Conservation (phyloP, 2,113 vertebrate species). For the Vicugna pacos region DNA sequence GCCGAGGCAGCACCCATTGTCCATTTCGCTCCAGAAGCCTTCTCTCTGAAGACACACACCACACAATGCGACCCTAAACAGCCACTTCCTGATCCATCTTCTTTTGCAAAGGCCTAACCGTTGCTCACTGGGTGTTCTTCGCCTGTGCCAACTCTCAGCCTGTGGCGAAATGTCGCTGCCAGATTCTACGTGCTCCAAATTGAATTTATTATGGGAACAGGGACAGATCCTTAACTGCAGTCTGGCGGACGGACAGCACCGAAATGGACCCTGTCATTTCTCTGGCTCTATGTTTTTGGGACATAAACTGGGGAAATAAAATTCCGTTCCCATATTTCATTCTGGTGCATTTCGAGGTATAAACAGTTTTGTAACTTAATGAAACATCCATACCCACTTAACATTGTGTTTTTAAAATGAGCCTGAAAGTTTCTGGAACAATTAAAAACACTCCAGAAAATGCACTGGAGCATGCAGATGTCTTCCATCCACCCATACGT, state of each 20-base stretch:
- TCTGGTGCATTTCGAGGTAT: background rate
- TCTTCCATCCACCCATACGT: slow-evolving; percentile 34
- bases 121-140: background rate
- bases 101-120: background rate
- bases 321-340: slow-evolving; percentile 48
- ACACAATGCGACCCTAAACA: background rate
- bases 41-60: background rate
- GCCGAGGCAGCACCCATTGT: accelerated
- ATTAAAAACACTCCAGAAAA: slow-evolving; percentile 54
- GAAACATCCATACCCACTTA: slow-evolving; percentile 41
- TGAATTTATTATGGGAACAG: slow-evolving; percentile 7
- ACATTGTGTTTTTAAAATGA: slow-evolving; percentile 30
- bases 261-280: slow-evolving; percentile 36
- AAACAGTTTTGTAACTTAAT: slow-evolving; percentile 64
- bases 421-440: slow-evolving; percentile 52
- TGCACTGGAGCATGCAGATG: background rate
- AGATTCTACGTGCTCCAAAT: slow-evolving; percentile 10
- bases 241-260: background rate
- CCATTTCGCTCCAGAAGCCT: background rate
- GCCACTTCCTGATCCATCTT: background rate
- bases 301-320: background rate
- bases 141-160: background rate
- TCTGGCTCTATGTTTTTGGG: slow-evolving; percentile 37
- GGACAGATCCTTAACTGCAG: slow-evolving; percentile 29
- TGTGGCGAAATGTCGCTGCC: background rate